A percentile compares a stretch with the other conserved stretches of the same genome.
phyloP scores from a whole-genome alignment of 1,140 invertebrate species.

The Drosophila truncata region DNA sequence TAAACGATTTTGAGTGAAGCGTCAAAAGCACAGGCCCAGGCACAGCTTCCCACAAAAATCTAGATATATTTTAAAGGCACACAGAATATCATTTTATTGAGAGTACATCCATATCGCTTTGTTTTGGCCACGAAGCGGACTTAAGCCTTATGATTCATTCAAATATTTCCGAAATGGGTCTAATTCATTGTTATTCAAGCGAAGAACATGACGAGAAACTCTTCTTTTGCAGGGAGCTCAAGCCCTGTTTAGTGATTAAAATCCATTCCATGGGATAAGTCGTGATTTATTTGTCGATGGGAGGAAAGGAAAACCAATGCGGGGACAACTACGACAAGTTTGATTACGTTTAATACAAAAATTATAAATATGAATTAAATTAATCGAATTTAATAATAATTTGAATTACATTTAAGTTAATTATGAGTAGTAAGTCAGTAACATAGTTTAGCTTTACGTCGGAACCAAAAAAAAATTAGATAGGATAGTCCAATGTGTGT shows the following conservation, averaged over 20 bases:
- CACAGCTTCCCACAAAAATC: background rate
- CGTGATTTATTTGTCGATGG: slow-evolving; percentile 31
- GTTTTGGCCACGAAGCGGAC: slow-evolving; percentile 3
- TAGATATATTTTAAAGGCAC: background rate
- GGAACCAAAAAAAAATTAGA: slow-evolving; percentile 59
- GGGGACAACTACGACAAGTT: slow-evolving; percentile 62
- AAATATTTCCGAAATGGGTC: background rate
- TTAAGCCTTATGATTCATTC: background rate
- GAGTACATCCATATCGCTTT: slow-evolving; percentile 3
- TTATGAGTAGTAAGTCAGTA: slow-evolving; percentile 83
- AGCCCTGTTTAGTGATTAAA: slow-evolving; percentile 14
- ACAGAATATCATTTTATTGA: slow-evolving; percentile 8
- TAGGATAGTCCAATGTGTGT: slow-evolving; percentile 44
- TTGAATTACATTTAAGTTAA: slow-evolving; percentile 82
- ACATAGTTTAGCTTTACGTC: slow-evolving; percentile 73
- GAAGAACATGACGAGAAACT: background rate
- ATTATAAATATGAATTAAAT: slow-evolving; percentile 84
- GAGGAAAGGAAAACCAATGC: slow-evolving; percentile 61
- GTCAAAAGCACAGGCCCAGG: background rate
- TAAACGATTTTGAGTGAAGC: background rate
- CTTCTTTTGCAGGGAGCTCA: background rate
- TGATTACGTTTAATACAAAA: slow-evolving; percentile 81
- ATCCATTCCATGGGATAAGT: slow-evolving; percentile 22
- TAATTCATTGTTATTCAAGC: background rate
- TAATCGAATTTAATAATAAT: slow-evolving; percentile 84